Conservation (phyloP, 2,797 vertebrate genomes). For the Psittacula derbiana region DNA sequence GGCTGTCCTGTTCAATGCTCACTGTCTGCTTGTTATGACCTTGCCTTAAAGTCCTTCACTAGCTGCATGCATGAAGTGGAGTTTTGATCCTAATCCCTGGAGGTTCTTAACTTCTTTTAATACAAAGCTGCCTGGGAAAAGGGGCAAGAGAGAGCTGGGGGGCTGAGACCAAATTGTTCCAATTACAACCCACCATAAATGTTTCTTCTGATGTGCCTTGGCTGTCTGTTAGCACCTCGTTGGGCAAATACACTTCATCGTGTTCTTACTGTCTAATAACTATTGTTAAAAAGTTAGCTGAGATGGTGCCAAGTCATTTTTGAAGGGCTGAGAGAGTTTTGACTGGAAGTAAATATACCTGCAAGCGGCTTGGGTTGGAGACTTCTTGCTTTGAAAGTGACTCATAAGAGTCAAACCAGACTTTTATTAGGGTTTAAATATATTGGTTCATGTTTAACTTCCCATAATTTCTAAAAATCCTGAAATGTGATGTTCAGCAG, state of each 20-base stretch:
- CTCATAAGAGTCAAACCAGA: background rate
- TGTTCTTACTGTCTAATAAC: background rate
- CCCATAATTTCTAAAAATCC: background rate
- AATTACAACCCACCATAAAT: accelerated
- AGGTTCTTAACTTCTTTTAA: background rate
- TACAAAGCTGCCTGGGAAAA: background rate
- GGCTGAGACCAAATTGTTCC: background rate
- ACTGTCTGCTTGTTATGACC: background rate
- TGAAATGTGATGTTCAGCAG: background rate
- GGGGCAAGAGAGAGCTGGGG: background rate
- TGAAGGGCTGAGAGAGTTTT: background rate
- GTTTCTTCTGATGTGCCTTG: background rate
- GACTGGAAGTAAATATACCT: background rate
- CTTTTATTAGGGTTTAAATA: background rate
- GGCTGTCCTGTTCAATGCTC: background rate
- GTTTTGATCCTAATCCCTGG: background rate
- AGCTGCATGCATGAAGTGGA: background rate
- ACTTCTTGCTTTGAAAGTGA: background rate
- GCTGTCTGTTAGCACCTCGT: background rate
- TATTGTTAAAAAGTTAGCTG: accelerated
- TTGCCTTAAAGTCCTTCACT: background rate
- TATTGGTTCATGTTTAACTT: background rate
- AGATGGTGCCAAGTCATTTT: accelerated
- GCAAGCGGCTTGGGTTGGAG: background rate
- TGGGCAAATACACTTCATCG: background rate